Conservation (phyloP, 2,888 invertebrate genomes). For the Acanthopleura granulata region DNA sequence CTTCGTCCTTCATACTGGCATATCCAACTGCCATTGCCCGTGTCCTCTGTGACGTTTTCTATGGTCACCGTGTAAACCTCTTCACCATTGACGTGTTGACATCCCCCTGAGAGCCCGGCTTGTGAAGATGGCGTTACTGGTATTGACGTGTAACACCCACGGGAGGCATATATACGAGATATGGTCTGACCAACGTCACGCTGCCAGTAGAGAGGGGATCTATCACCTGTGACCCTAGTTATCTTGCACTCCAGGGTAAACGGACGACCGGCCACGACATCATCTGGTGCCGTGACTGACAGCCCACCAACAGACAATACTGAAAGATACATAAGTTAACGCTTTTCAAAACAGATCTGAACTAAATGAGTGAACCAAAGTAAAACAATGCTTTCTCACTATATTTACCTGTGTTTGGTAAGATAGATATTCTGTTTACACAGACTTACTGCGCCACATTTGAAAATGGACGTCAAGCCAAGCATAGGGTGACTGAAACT, state of each 20-base stretch:
- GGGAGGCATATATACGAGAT: background rate
- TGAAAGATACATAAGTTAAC: too few species aligned
- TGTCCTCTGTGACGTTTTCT: background rate
- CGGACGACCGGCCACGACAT: background rate
- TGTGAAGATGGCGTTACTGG: background rate
- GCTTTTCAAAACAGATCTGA: too few species aligned
- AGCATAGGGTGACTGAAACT: too few species aligned
- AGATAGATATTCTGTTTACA: too few species aligned
- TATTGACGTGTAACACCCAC: background rate
- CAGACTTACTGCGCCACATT: too few species aligned
- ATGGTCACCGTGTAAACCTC: background rate
- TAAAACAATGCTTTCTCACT: too few species aligned
- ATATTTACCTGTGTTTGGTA: too few species aligned
- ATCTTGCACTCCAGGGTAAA: slow-evolving; percentile 1
- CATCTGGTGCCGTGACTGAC: background rate
- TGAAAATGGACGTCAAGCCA: too few species aligned
- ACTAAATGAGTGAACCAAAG: too few species aligned
- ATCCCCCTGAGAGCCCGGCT: background rate
- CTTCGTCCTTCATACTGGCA: background rate
- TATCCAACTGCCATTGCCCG: background rate
- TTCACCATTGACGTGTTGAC: background rate
- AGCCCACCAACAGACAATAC: too few species aligned
- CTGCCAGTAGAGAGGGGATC: background rate
- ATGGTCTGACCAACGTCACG: background rate
- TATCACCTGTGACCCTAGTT: background rate